A percentile compares a stretch with the other conserved stretches of the same genome.
Conservation (phyloP, 2,888 invertebrate species). For the Caenorhabditis macrosperma region DNA sequence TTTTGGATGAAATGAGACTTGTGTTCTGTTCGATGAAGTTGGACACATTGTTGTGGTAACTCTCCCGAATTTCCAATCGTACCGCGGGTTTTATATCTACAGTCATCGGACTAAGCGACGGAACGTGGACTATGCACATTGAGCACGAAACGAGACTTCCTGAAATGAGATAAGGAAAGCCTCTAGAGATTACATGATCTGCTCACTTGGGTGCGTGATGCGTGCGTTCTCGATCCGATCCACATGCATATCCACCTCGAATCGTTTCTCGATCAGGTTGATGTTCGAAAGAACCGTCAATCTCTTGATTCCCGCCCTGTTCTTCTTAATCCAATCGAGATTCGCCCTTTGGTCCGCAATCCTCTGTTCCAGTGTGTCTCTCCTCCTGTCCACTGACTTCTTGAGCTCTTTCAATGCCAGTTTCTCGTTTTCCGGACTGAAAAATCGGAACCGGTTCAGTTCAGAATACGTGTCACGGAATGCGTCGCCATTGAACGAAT, state of each 20-base stretch:
- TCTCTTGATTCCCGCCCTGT: slow-evolving; percentile 8
- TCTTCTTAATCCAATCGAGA: slow-evolving; percentile 36
- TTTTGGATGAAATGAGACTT: background rate
- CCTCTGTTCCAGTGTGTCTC: background rate
- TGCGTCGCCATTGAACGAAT: background rate
- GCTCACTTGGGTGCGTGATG: slow-evolving; percentile 32
- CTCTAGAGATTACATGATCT: background rate
- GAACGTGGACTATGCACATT: slow-evolving; percentile 11
- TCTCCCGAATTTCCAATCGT: slow-evolving; percentile 30
- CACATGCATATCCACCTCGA: slow-evolving; percentile 15
- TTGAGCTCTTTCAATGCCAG: background rate
- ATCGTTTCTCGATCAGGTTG: slow-evolving; percentile 5
- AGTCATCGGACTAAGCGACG: slow-evolving; percentile 5
- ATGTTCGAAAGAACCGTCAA: background rate
- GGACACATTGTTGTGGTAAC: background rate
- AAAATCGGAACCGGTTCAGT: slow-evolving; percentile 5
- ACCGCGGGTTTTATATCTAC: slow-evolving; percentile 10
- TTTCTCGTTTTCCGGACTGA: slow-evolving; percentile 1
- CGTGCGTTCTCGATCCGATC: background rate
- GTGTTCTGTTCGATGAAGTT: slow-evolving; percentile 12
- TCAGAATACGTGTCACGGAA: slow-evolving; percentile 7
- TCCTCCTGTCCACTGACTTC: background rate
- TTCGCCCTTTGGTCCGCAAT: slow-evolving; percentile 23
- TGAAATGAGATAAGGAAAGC: background rate
- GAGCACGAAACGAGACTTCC: background rate